These are phyloP conservation scores for Girardinichthys multiradiatus DNA, from an alignment of 2,113 vertebrate species.

Conservation along the genomic window DNA sequence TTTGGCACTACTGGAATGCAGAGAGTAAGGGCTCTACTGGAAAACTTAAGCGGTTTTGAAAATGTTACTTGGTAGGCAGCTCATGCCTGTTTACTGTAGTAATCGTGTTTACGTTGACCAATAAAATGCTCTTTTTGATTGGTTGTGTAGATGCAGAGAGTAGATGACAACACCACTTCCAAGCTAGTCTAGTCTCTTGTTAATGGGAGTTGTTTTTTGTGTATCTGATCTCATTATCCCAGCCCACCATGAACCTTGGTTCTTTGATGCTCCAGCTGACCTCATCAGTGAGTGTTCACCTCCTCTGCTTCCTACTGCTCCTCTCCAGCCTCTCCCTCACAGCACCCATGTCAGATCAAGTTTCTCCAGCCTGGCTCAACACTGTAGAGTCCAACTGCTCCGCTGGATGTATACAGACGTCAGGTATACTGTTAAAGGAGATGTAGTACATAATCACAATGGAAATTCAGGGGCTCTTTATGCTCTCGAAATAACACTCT, in stretches of 20 bases:
- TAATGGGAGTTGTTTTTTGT: conserved; percentile 21
- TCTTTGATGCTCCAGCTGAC: conserved; percentile 23
- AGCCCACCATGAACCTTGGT: conserved; percentile 53
- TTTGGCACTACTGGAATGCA: too few species aligned
- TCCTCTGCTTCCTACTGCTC: conserved; percentile 53
- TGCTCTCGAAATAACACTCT: too few species aligned
- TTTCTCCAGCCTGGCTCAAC: background rate
- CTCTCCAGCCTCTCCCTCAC: conserved; percentile 1
- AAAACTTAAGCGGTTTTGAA: too few species aligned
- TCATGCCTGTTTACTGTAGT: too few species aligned
- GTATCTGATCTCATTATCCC: conserved; percentile 8
- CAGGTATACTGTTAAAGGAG: background rate
- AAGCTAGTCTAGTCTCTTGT: background rate
- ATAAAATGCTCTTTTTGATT: conserved; percentile 3
- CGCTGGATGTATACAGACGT: background rate
- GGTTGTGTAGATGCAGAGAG: background rate
- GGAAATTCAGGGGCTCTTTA: too few species aligned
- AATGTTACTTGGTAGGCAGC: too few species aligned
- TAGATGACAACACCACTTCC: background rate
- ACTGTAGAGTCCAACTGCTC: background rate
- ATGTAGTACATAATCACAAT: too few species aligned
- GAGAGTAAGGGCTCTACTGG: too few species aligned
- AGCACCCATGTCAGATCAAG: accelerated
- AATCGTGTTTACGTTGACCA: too few species aligned
- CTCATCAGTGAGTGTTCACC: conserved; percentile 14